Evolutionary conservation across 2,797 vertebrate genomes (phyloP).

Genomic region (Mycteria americana): DNA sequence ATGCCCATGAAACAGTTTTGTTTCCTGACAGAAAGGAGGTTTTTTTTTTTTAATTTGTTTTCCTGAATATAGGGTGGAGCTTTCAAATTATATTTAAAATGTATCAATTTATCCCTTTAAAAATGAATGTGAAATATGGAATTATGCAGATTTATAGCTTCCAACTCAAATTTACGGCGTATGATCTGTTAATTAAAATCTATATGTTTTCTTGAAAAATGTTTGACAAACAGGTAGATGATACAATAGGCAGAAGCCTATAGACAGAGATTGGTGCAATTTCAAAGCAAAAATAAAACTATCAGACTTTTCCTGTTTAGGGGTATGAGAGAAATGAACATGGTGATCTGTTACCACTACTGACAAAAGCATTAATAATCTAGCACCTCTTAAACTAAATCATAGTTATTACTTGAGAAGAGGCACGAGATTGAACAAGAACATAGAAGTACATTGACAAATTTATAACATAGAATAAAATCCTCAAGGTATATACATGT

Average conservation of each 20-base stretch:
- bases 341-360: neutral
- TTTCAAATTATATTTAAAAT: neutral
- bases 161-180: neutral
- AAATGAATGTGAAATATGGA: neutral
- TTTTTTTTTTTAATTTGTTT: no score
- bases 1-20: neutral
- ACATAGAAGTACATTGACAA: rapidly evolving
- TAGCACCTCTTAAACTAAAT: neutral
- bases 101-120: neutral
- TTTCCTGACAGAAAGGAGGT: neutral
- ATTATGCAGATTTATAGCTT: neutral
- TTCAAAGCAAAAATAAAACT: neutral
- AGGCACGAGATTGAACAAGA: neutral
- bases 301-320: neutral
- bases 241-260: neutral
- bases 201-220: neutral
- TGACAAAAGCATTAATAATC: neutral
- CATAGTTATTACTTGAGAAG: neutral
- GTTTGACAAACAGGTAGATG: neutral
- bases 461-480: neutral
- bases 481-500: neutral
- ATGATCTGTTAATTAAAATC: neutral
- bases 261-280: neutral
- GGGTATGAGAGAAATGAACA: neutral
- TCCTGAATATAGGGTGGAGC: neutral